Evolutionary conservation across 2,113 vertebrate genomes (phyloP).

Genomic region (Chlorodrepanis virens): DNA sequence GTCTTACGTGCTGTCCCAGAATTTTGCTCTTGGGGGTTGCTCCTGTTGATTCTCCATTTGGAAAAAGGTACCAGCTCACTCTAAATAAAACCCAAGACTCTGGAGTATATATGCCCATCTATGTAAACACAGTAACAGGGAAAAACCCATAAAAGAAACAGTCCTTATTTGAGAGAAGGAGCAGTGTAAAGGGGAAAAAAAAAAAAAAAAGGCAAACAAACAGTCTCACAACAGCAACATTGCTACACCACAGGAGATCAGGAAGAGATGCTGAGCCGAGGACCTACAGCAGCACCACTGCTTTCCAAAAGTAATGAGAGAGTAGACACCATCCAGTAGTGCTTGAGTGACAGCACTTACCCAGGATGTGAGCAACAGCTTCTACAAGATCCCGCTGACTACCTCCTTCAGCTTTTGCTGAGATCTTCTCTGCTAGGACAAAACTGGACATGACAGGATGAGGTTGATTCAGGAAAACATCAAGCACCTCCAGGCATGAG

Average conservation of each 20-base stretch:
- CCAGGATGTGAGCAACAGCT: constrained; percentile 90
- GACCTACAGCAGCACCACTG: neutral
- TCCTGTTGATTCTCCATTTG: neutral
- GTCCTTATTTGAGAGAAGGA: neutral
- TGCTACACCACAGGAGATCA: neutral
- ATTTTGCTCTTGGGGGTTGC: neutral
- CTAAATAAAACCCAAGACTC: neutral
- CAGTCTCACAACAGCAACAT: neutral
- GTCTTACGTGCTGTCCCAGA: neutral
- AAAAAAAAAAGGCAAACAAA: neutral
- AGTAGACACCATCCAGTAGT: neutral
- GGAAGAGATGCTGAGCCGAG: neutral
- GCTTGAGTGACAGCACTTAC: constrained; percentile 62
- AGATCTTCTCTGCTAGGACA: constrained; percentile 86
- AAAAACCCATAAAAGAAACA: neutral
- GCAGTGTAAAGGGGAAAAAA: neutral
- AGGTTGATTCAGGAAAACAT: constrained; percentile 85
- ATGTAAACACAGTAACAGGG: neutral
- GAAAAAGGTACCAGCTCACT: neutral
- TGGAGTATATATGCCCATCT: rapidly evolving
- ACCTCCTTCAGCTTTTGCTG: constrained; percentile 51
- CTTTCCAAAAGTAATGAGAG: neutral
- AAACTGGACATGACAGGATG: constrained; percentile 90
- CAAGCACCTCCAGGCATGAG: constrained; percentile 92
- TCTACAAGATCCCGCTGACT: constrained; percentile 80